A percentile compares a stretch with the other conserved stretches of the same genome.
phyloP scores from a whole-genome alignment of 2,113 vertebrate species.

The Nerophis lumbriciformis region DNA sequence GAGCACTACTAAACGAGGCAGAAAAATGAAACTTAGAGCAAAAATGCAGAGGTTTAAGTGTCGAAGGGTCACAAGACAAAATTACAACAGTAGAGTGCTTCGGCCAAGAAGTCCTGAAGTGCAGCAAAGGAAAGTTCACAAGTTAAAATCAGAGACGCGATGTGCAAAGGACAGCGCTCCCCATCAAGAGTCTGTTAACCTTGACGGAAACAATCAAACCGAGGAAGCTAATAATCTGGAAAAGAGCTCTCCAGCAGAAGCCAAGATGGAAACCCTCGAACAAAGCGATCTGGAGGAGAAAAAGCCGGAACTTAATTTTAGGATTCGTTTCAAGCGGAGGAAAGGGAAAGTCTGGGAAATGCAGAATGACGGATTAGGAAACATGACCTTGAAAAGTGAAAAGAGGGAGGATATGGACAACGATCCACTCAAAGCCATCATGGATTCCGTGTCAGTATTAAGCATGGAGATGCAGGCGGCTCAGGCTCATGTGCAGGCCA shows the following conservation, averaged over 20 bases:
- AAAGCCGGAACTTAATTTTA: conserved; percentile 56
- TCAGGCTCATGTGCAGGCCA: conserved; percentile 61
- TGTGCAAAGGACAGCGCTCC: conserved; percentile 3
- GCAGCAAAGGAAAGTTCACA: conserved; percentile 16
- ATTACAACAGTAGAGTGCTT: conserved; percentile 29
- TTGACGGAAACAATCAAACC: not conserved
- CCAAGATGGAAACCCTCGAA: conserved; percentile 6
- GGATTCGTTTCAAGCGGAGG: conserved; percentile 69
- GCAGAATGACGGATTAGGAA: conserved; percentile 40
- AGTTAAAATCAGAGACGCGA: conserved; percentile 25
- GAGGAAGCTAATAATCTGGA: not conserved
- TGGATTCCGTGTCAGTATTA: conserved; percentile 69
- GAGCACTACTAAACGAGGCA: conserved; percentile 9
- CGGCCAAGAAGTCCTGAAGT: conserved; percentile 32
- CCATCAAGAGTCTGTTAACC: not conserved
- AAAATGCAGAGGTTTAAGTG: conserved; percentile 27
- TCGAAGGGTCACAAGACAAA: conserved; percentile 25
- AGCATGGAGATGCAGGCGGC: conserved; percentile 74
- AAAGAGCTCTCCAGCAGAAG: not conserved
- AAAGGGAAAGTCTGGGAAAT: conserved; percentile 71
- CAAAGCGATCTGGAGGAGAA: conserved; percentile 26
- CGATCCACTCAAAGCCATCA: conserved; percentile 72
- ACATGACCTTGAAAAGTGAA: conserved; percentile 34
- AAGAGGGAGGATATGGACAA: conserved; percentile 16
- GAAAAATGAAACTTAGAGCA: conserved; percentile 17